A percentile compares a stretch with the other conserved stretches of the same genome.
These are phyloP conservation scores for Megalonaias nervosa DNA, from an alignment of 1,140 invertebrate genomes.

Conservation along the genomic window DNA sequence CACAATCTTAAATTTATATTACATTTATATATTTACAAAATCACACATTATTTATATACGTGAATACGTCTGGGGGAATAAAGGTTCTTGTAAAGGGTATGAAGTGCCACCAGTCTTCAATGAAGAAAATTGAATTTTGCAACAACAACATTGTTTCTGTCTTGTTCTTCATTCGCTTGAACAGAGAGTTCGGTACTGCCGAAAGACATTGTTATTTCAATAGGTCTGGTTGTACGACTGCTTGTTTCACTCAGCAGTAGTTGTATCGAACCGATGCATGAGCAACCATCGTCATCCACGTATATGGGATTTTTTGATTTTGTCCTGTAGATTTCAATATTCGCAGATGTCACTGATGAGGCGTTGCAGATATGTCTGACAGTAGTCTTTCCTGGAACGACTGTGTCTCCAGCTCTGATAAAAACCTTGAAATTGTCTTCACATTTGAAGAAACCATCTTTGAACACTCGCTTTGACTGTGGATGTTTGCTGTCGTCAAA, in stretches of 20 bases:
- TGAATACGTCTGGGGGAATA: no score
- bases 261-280: not conserved
- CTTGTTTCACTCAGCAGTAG: not conserved
- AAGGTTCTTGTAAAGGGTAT: no score
- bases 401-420: not conserved
- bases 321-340: conserved; percentile 5
- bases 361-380: not conserved
- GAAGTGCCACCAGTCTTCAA: no score
- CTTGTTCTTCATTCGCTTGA: conserved; percentile 8
- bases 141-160: not conserved
- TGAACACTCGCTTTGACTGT: not conserved
- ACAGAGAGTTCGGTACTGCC: conserved; percentile 21
- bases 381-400: conserved; percentile 4
- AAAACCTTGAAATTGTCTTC: conserved; percentile 13
- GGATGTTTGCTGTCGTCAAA: conserved; percentile 3
- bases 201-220: conserved; percentile 14
- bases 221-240: not conserved
- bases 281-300: not conserved
- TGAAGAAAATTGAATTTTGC: conserved; percentile 20
- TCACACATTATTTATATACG: no score
- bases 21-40: no score
- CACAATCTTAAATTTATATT: no score
- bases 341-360: not conserved
- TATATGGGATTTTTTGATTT: conserved; percentile 1
- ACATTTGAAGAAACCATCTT: conserved; percentile 9